Conservation (phyloP, 2,797 vertebrate genomes). For the Syngnathus acus region DNA sequence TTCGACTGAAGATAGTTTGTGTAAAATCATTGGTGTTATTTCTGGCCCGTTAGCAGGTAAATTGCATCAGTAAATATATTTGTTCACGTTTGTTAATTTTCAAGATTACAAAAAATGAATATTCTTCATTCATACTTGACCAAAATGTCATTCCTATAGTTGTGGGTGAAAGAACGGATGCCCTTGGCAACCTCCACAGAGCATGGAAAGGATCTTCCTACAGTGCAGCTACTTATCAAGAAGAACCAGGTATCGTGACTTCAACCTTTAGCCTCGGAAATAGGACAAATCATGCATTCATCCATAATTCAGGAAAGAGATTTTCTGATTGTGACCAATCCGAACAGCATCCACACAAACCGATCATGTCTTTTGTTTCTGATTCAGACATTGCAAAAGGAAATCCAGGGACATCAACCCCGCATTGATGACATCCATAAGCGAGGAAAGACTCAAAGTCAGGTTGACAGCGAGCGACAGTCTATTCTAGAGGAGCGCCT, state of each 20-base stretch:
- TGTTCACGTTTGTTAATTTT: too few species aligned
- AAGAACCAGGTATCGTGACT: conserved; percentile 82
- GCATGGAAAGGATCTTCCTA: conserved; percentile 88
- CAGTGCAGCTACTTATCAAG: conserved; percentile 89
- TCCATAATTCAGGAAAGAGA: neutral
- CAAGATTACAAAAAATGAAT: too few species aligned
- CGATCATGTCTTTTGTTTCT: conserved; percentile 6
- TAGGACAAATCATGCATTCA: too few species aligned
- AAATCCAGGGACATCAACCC: conserved; percentile 90
- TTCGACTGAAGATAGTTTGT: too few species aligned
- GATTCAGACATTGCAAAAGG: conserved; percentile 85
- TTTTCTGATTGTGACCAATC: neutral
- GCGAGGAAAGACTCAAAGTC: conserved; percentile 59
- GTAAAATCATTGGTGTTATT: too few species aligned
- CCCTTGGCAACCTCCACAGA: conserved; percentile 83
- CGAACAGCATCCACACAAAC: neutral
- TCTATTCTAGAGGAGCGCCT: conserved; percentile 70
- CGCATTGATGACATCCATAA: conserved; percentile 84
- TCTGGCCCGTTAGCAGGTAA: too few species aligned
- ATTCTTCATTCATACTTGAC: conserved; percentile 9
- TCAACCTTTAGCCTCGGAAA: neutral
- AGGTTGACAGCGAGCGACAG: conserved; percentile 65
- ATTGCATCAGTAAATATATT: too few species aligned
- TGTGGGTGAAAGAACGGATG: conserved; percentile 89
- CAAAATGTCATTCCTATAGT: conserved; percentile 51